Conservation (phyloP, 2,797 vertebrate species). For the Melanotaenia trifasciata region DNA sequence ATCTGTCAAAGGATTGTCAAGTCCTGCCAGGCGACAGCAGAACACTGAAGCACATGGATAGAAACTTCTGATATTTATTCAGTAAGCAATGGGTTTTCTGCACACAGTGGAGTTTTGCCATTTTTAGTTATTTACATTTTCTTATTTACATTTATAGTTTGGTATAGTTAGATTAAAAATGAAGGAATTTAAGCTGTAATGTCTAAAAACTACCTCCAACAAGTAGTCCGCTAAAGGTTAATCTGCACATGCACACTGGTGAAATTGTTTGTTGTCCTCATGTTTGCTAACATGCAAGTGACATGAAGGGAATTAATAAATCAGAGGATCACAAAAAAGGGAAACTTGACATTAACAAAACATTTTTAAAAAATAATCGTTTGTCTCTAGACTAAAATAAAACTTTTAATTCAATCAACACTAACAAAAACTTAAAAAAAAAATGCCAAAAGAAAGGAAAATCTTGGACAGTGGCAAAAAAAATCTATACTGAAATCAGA, state of each 20-base stretch:
- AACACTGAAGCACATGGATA: conserved; percentile 15
- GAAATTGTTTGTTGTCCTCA: background rate
- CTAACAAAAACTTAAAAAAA: no score
- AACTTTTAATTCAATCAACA: no score
- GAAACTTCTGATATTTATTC: conserved; percentile 45
- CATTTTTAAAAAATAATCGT: no score
- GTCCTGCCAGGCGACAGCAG: conserved; percentile 46
- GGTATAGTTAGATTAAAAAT: background rate
- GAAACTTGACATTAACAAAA: no score
- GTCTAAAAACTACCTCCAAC: background rate
- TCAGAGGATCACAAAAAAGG: background rate
- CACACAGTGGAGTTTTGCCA: background rate
- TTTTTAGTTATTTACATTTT: background rate
- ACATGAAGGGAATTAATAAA: no score
- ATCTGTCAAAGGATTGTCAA: conserved; percentile 61
- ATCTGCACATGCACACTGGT: background rate
- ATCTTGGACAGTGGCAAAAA: no score
- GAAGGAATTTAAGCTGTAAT: background rate
- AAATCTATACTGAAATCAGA: no score
- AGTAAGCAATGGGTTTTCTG: conserved; percentile 21
- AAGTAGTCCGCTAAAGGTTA: background rate
- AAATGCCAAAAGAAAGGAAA: no score
- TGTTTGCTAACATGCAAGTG: background rate
- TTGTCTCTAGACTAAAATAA: no score
- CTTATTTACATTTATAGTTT: background rate